Evolutionary conservation across 2,888 invertebrate species (phyloP).

Genomic region (Notocelia uddmanniana): DNA sequence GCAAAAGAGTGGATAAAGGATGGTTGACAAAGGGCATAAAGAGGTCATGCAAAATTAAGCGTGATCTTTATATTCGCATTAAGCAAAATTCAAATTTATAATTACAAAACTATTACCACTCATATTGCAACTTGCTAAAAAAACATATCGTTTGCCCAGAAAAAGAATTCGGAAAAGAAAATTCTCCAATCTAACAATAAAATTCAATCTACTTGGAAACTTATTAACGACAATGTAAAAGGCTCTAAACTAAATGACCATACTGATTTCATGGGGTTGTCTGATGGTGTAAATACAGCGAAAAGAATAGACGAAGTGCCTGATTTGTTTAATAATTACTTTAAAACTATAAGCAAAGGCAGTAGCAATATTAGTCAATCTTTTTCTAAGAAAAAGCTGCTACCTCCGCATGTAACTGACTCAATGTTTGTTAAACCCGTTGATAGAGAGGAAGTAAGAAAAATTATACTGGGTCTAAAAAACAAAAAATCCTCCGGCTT

Average conservation of each 20-base stretch:
- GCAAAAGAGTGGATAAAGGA: no score
- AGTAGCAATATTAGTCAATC: no score
- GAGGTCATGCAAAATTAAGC: no score
- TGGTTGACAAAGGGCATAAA: no score
- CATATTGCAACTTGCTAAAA: not conserved
- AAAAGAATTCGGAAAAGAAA: no score
- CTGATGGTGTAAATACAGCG: not conserved
- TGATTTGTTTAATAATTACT: constrained; percentile 1
- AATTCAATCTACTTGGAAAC: not conserved
- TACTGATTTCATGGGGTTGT: not conserved
- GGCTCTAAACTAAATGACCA: not conserved
- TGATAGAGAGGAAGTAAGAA: not conserved
- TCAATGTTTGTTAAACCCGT: not conserved
- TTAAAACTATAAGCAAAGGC: no score
- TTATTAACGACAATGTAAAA: not conserved
- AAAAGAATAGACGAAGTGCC: not conserved
- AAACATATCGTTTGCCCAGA: not conserved
- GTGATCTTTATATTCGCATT: no score
- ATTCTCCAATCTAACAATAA: no score
- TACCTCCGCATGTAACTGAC: no score
- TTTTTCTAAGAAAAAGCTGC: no score
- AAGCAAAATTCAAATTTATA: no score
- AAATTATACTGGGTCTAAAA: not conserved
- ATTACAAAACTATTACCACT: no score
- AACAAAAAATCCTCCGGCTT: constrained; percentile 2